Evolutionary conservation across 1,140 invertebrate species (phyloP), one percentile per base, ranked within the genome.

Genomic region (Lutraria rhynchaena): DNA sequence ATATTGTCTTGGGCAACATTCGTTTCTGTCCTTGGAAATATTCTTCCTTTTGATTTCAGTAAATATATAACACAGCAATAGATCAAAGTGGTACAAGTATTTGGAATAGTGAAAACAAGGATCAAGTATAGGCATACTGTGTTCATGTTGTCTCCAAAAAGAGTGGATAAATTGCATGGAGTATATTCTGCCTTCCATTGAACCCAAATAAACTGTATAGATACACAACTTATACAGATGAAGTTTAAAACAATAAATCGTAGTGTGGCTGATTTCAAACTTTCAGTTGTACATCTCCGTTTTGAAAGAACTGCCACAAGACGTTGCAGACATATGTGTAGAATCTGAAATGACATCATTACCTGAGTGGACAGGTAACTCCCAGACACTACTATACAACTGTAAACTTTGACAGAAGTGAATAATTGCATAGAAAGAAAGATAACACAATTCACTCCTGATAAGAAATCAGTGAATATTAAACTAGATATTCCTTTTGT

Each of bases 361-460:
- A 69, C 2, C 19, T 69, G 37, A 22, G n/a, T 22, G 15, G 46
- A 19, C 65, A 69, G 4, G 46, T 69, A 69, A 69, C 17, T 33
- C 19, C 65, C 65, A 19, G 3, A 2, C 9, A 35, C 7, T 1
- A 69, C 15, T 15, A 69, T 11, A 22, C 65, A 69, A 19, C 17
- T 17, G 65, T 46, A 49, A 31, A 1, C 11, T 29, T 9, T 3
- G 19, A 49, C 22, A 24, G 22, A 29, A 11, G 7, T 4, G 3
- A 19, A 1, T 24, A 7, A 33, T 44, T 69, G 65, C 3, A 22
- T 49, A 1, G 27, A 22, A n/a, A 69, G 13, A 27, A 69, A 29
- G 11, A 51, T 11, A 29, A 69, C 9, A 11, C 46, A 46, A 31
- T 35, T 37, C 7, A 46, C 22, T 22, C 65, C 65, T 29, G 46